Evolutionary conservation across 2,113 vertebrate genomes (phyloP).

Genomic region (Aramus guarauna): DNA sequence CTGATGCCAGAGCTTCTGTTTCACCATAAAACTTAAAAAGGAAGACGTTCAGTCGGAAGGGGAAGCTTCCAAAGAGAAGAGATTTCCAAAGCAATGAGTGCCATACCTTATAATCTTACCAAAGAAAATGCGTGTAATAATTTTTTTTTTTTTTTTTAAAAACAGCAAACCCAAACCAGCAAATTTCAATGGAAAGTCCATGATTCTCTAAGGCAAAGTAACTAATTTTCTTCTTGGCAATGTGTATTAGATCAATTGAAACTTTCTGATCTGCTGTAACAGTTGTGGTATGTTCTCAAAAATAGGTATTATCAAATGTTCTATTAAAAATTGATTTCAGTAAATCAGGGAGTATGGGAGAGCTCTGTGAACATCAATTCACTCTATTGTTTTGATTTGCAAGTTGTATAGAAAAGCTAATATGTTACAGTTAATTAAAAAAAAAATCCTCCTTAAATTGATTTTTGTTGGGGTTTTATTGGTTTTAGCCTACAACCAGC

Average conservation of each 20-base stretch:
- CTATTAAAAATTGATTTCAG: neutral
- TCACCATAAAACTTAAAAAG: neutral
- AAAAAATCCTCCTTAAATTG: neutral
- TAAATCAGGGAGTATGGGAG: neutral
- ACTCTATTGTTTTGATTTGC: neutral
- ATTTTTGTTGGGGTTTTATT: neutral
- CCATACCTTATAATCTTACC: neutral
- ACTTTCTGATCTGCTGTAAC: neutral
- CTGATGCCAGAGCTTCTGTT: neutral
- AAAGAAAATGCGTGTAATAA: neutral
- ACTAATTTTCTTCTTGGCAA: neutral
- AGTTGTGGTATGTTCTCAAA: neutral
- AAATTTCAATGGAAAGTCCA: neutral
- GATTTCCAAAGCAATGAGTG: neutral
- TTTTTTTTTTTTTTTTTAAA: neutral
- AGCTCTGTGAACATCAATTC: neutral
- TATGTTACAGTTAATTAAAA: neutral
- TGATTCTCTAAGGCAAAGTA: neutral
- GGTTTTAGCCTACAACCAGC: neutral
- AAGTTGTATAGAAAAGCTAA: neutral
- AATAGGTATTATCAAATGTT: neutral
- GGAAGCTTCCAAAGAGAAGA: neutral
- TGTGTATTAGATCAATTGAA: neutral
- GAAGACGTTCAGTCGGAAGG: neutral
- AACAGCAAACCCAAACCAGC: neutral